Evolutionary conservation across 2,888 invertebrate species (phyloP), one percentile per base, ranked within the genome.

Genomic region (Polia nebulosa): DNA sequence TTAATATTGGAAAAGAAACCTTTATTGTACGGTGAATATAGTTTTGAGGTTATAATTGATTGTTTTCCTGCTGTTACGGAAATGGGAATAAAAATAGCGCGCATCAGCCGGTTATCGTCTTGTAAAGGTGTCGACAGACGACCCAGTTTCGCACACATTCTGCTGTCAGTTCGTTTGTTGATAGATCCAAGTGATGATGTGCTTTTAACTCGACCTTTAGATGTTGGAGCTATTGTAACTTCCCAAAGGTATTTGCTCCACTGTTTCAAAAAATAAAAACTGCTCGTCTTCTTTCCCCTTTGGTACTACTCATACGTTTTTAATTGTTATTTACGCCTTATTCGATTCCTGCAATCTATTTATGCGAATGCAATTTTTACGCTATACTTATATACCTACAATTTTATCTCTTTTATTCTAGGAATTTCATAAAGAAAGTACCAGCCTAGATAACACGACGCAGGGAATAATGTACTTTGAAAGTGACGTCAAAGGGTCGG

Each of bases 41-140:
- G 34, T 34, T 11, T 11, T 13, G 22, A 65, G 8, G 13, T 25
- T 20, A 32, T 70, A 72, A 77, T 74, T 64, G 49, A 59, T 75
- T 77, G 51, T 75, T 65, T 65, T 77, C 61, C 45, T 20, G 39
- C 34, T 69, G 57, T 76, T 53, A 53, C 32, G 71, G 55, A 55
- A 76, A 73, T 52, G 49, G n/a, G 61, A 36, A n/a, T 72, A 60
- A 72, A 78, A 66, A 78, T 75, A 78, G 57, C 11, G 5, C 2
- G 17, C 36, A 17, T 56, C 73, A 63, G 63, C 53, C 22, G 74
- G 72, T 32, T 63, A 57, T 71, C 71, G 72, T 74, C 74, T 41
- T 9, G 25, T 55, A 11, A 62, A 51, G 58, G 49, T 72, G 74
- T 44, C 49, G 55, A 59, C 64, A 29, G 63, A 53, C 36, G 77